Base-by-base conservation (phyloP, 1,140 invertebrate genomes). In the Ectropis grisescens region DNA sequence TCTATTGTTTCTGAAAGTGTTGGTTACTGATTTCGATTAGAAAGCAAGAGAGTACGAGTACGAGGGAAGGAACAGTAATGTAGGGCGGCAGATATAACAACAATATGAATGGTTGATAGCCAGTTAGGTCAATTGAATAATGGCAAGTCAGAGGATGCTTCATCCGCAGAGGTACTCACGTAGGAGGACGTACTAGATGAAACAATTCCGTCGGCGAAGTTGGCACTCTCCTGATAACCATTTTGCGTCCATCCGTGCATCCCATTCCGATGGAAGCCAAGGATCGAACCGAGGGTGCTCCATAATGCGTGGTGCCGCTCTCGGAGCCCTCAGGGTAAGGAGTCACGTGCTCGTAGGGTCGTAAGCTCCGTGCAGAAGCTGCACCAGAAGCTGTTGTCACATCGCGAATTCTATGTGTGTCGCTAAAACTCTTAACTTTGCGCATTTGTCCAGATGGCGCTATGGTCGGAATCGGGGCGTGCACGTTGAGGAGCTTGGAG, bases 261-360 rank as follows among this genome's bases (percentile, higher is more conserved):
- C 92, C 92, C 87, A 94, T 89, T 13, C 91, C 92, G 43, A 94
- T 91, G 13, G 91, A 93, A 29, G 91, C 90, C 42, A 93, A 85
- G 13, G 90, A 92, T 29, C 89, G 85, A 15, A 92, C 86, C 5
- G 91, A 92, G 9, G 87, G 84, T 16, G 87, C 86, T 60, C 89
- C 88, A 48, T 81, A 75, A 32, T 78, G 68, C 45, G 72, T 82
- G 16, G 80, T 82, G 31, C 76, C 71, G 37, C 62, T 68, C 24
- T 83, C 85, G 11, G 84, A 83, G 54, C 67, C 67, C 36, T 75
- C 70, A 25, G 71, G 70, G 37, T 70, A 74, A 13, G 58, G 36
- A 32, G 47, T 59, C 19, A 81, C 75, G 36, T 71, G 68, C n/a
- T 81, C 79, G 41, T 82, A 76, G 23, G 72, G 76, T 11, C 76